These are phyloP conservation scores for Bradypodion pumilum DNA, from an alignment of 2,797 vertebrate genomes.

Conservation along the genomic window DNA sequence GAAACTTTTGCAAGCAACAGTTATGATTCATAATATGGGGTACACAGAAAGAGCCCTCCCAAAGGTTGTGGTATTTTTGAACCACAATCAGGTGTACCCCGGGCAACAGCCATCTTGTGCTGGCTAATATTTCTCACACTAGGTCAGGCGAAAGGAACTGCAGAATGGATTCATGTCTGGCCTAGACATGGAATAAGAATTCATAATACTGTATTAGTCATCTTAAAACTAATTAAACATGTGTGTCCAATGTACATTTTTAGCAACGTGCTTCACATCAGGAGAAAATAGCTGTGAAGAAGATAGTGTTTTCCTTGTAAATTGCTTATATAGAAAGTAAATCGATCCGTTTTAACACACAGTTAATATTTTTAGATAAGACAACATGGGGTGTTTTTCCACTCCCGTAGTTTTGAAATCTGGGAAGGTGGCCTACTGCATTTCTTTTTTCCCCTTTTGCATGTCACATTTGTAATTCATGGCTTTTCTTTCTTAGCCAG, in stretches of 20 bases:
- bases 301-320: not conserved
- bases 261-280: not conserved
- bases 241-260: not conserved
- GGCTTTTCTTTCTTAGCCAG: constrained; percentile 29
- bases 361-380: constrained; percentile 1
- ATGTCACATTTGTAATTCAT: constrained; percentile 15
- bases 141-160: too few relatives aligned
- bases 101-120: too few relatives aligned
- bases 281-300: not conserved
- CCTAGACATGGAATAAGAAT: too few relatives aligned
- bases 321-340: not conserved
- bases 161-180: too few relatives aligned
- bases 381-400: not conserved
- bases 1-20: too few relatives aligned
- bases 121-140: too few relatives aligned
- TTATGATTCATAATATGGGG: not conserved
- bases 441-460: not conserved
- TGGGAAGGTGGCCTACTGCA: not conserved
- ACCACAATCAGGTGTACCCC: too few relatives aligned
- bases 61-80: too few relatives aligned
- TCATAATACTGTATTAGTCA: too few relatives aligned
- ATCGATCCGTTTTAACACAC: not conserved
- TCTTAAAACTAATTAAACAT: not conserved
- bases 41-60: too few relatives aligned
- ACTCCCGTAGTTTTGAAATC: not conserved